Conservation (phyloP, 2,797 vertebrate species). For the Pseudochirops corinnae region DNA sequence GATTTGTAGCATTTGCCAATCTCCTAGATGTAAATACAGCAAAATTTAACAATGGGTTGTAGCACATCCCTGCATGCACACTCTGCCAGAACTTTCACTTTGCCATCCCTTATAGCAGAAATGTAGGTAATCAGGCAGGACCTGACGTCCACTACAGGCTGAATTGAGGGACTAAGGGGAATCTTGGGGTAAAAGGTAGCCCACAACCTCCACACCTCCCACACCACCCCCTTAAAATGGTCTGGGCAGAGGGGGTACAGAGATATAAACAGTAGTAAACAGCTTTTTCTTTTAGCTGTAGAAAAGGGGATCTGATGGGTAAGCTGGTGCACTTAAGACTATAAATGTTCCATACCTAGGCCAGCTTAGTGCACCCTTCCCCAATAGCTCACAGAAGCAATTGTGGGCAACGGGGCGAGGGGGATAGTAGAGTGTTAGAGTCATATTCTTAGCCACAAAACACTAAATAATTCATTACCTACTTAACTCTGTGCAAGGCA, state of each 20-base stretch:
- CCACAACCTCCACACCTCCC: not conserved
- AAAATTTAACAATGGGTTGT: not conserved
- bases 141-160: not conserved
- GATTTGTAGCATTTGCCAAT: not conserved
- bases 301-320: not conserved
- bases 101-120: not conserved
- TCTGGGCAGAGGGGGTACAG: not conserved
- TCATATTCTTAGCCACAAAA: not conserved
- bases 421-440: not conserved
- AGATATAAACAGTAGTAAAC: not conserved
- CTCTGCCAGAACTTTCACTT: not conserved
- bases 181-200: not conserved
- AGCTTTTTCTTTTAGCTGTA: not conserved
- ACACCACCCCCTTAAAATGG: not conserved
- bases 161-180: not conserved
- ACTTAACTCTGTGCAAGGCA: not conserved
- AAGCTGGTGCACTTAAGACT: not conserved
- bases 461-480: not conserved
- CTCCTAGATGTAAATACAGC: not conserved
- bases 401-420: rapidly evolving
- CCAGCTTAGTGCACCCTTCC: not conserved
- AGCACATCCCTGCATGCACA: not conserved
- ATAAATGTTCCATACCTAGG: not conserved
- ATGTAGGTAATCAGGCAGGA: not conserved
- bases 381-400: not conserved